Evolutionary conservation across 2,888 invertebrate species (phyloP).

Genomic region (Julus scandinavius): DNA sequence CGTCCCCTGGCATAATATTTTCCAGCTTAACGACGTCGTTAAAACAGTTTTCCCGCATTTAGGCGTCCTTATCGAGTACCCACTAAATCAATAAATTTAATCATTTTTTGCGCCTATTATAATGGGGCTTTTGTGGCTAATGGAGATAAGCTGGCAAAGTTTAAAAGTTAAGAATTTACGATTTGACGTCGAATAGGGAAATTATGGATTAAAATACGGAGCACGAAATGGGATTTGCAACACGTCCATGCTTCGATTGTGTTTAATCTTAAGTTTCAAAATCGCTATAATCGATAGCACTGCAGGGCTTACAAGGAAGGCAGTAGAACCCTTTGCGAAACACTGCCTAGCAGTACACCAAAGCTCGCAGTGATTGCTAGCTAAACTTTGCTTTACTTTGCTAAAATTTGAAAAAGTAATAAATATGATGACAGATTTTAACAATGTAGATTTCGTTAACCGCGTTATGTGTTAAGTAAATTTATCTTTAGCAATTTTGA

Average conservation of each 20-base stretch:
- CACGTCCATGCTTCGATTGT: neutral
- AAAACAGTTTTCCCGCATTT: neutral
- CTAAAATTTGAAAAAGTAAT: too few species aligned
- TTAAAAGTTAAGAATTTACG: conserved; percentile 33
- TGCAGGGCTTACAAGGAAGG: neutral
- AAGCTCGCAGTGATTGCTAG: conserved; percentile 1
- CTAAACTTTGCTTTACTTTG: neutral
- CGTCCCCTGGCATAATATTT: conserved; percentile 13
- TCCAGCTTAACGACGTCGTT: neutral
- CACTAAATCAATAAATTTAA: conserved; percentile 14
- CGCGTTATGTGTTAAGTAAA: too few species aligned
- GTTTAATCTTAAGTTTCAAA: neutral
- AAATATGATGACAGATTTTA: too few species aligned
- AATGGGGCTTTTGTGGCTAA: conserved; percentile 27
- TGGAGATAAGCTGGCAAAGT: conserved; percentile 8
- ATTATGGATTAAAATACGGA: conserved; percentile 21
- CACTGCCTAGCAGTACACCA: neutral
- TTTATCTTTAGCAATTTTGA: too few species aligned
- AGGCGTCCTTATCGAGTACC: neutral
- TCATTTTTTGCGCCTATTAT: conserved; percentile 3
- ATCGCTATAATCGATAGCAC: neutral
- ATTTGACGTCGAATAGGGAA: conserved; percentile 14
- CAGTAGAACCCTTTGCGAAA: neutral
- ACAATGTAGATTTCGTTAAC: too few species aligned
- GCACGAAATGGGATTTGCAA: neutral